A percentile compares a stretch with the other conserved stretches of the same genome.
These are phyloP conservation scores for Suricata suricatta DNA, from an alignment of 2,113 vertebrate species.

Conservation along the genomic window DNA sequence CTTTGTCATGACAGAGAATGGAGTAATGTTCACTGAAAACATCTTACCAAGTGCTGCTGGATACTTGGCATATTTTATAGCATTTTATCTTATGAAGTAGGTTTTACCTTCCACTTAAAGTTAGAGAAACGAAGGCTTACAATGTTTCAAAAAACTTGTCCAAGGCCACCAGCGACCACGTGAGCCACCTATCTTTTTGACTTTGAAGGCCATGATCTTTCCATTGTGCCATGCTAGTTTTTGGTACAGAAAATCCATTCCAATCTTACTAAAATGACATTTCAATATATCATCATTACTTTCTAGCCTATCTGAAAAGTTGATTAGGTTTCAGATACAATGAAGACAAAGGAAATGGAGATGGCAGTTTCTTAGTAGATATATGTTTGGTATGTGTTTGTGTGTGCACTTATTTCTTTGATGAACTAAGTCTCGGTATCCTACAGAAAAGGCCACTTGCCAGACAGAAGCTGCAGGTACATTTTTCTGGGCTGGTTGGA, in stretches of 20 bases:
- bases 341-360: neutral
- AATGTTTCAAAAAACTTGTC: neutral
- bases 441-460: neutral
- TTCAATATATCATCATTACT: neutral
- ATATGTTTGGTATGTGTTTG: neutral
- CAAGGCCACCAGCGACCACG: neutral
- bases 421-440: neutral
- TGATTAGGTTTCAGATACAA: neutral
- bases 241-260: neutral
- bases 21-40: neutral
- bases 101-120: neutral
- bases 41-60: neutral
- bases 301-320: neutral
- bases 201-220: neutral
- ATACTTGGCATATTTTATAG: neutral
- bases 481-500: neutral
- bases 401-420: neutral
- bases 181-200: neutral
- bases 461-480: neutral
- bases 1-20: neutral
- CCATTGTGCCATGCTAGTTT: neutral
- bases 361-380: neutral
- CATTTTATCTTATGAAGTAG: neutral
- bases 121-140: neutral
- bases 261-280: neutral